Conservation (phyloP, 1,140 invertebrate species). For the Dreissena rostriformis region DNA sequence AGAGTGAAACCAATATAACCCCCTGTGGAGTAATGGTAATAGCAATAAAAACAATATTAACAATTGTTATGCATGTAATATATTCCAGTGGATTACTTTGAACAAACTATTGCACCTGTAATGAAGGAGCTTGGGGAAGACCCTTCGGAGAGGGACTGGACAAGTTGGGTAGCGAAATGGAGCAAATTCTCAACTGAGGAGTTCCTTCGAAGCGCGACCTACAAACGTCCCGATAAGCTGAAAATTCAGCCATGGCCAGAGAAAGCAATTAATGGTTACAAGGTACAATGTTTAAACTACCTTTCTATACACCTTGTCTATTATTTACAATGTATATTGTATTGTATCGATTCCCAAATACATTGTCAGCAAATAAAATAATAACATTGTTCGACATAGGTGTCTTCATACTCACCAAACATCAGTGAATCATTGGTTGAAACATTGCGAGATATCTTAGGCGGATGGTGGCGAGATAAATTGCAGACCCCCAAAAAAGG, state of each 20-base stretch:
- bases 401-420: not conserved
- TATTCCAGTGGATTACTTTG: conserved; percentile 19
- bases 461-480: not conserved
- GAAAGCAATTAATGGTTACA: conserved; percentile 52
- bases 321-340: not conserved
- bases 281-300: conserved; percentile 22
- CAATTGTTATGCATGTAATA: not conserved
- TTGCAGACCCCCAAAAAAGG: not conserved
- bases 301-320: not conserved
- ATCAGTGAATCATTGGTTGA: not conserved
- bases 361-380: too few species aligned
- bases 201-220: conserved; percentile 3
- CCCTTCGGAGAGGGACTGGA: not conserved
- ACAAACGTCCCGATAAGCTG: not conserved
- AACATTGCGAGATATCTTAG: not conserved
- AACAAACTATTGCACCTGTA: conserved; percentile 13
- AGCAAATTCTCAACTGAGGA: conserved; percentile 23
- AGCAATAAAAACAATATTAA: too few species aligned
- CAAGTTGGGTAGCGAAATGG: conserved; percentile 11
- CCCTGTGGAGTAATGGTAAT: too few species aligned
- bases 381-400: not conserved
- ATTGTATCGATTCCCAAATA: not conserved
- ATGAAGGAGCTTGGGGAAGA: not conserved
- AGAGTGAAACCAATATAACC: too few species aligned
- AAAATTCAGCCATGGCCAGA: conserved; percentile 56